A percentile compares a stretch with the other conserved stretches of the same genome.
phyloP scores from a whole-genome alignment of 2,113 vertebrate genomes.

The Pongo pygmaeus region DNA sequence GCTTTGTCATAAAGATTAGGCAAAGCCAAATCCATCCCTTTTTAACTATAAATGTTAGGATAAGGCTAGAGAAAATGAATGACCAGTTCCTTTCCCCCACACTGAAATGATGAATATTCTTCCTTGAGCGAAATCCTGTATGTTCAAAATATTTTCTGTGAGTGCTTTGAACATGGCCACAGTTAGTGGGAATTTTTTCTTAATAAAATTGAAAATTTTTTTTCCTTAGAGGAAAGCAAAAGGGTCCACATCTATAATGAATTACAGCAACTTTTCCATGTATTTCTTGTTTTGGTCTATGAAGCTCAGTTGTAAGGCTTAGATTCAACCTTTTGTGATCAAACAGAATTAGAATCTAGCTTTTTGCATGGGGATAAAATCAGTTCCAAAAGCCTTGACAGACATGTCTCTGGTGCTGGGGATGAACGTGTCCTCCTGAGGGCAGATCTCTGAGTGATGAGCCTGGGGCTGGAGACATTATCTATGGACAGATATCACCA shows the following conservation, averaged over 20 bases:
- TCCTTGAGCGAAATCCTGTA: not conserved
- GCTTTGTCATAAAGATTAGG: slow-evolving; percentile 44
- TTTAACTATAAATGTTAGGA: not conserved
- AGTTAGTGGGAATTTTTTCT: slow-evolving; percentile 14
- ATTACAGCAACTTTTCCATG: not conserved
- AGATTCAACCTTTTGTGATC: slow-evolving; percentile 35
- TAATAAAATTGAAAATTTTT: not conserved
- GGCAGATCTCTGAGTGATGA: not conserved
- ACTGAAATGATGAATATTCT: slow-evolving; percentile 61
- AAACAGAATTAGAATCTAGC: slow-evolving; percentile 56
- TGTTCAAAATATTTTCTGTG: slow-evolving; percentile 46
- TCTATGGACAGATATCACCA: not conserved
- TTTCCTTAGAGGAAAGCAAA: slow-evolving; percentile 39
- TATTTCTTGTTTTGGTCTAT: slow-evolving; percentile 59
- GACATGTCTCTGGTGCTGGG: not conserved
- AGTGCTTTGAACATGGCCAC: slow-evolving; percentile 31
- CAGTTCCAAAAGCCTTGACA: not conserved
- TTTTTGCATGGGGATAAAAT: slow-evolving; percentile 60
- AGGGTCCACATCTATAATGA: not conserved
- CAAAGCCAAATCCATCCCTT: slow-evolving; percentile 36
- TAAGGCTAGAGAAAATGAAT: slow-evolving; percentile 43
- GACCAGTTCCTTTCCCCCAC: not conserved
- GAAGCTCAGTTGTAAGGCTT: slow-evolving; percentile 41
- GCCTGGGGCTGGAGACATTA: not conserved
- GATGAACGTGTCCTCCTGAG: slow-evolving; percentile 26